phyloP scores from a whole-genome alignment of 1,140 invertebrate genomes.

The Sitophilus oryzae region DNA sequence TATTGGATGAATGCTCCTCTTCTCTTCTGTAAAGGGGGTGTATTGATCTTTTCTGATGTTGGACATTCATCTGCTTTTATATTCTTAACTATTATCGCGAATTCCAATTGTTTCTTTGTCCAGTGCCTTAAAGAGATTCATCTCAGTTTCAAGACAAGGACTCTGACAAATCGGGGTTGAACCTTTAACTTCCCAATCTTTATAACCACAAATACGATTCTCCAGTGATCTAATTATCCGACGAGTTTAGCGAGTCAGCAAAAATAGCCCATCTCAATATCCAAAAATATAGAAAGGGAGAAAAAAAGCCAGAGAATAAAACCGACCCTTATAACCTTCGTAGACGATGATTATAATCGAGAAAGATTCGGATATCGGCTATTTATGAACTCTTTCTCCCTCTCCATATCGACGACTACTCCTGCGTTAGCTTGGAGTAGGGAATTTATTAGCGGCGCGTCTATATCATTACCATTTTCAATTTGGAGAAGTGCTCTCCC shows the following conservation, averaged over 20 bases:
- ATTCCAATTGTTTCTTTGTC: too few species aligned
- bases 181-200: too few species aligned
- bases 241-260: neutral
- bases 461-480: constrained; percentile 26
- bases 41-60: neutral
- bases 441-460: constrained; percentile 21
- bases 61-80: too few species aligned
- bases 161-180: too few species aligned
- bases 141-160: too few species aligned
- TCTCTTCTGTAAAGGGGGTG: neutral
- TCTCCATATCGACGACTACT: neutral
- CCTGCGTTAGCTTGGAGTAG: neutral
- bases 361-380: neutral
- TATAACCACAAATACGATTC: too few species aligned
- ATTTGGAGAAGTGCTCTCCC: constrained; percentile 20
- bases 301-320: neutral
- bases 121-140: too few species aligned
- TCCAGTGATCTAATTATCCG: neutral
- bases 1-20: neutral
- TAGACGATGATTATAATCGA: neutral
- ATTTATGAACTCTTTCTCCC: neutral
- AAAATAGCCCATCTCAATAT: neutral
- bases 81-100: too few species aligned
- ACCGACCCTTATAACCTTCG: neutral
- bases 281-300: neutral